Percentiles rank a stretch among this genome's conserved stretches.
These are phyloP conservation scores for Cheilosia scutellata DNA, from an alignment of 2,888 invertebrate genomes.

Conservation along the genomic window DNA sequence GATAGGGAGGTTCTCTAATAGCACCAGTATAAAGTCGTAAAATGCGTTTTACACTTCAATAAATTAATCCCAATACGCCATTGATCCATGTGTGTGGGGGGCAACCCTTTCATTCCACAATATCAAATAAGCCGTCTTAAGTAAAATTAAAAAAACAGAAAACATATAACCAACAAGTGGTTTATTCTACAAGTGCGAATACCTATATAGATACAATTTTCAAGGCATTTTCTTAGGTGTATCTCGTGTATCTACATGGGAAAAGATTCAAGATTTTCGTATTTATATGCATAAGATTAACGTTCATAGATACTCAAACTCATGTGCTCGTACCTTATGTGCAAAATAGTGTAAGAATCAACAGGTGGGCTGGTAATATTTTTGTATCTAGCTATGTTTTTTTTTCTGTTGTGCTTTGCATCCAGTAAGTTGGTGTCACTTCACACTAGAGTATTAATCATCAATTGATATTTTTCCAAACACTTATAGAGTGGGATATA, in stretches of 20 bases:
- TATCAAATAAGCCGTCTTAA: neutral
- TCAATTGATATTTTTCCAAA: constrained; percentile 42
- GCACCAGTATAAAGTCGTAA: constrained; percentile 1
- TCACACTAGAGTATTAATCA: constrained; percentile 71
- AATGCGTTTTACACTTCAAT: constrained; percentile 22
- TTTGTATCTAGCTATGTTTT: constrained; percentile 45
- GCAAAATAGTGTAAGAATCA: constrained; percentile 64
- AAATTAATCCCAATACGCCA: neutral
- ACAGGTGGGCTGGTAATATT: constrained; percentile 71
- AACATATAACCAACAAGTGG: neutral
- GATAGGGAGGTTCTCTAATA: constrained; percentile 20
- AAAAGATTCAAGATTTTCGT: constrained; percentile 40
- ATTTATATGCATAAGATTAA: constrained; percentile 38
- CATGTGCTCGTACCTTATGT: constrained; percentile 59
- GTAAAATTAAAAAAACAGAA: neutral
- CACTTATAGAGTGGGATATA: constrained; percentile 16
- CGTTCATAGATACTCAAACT: constrained; percentile 12
- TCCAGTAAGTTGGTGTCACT: constrained; percentile 71
- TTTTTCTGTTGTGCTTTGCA: constrained; percentile 48
- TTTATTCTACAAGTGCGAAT: neutral
- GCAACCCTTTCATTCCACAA: constrained; percentile 2
- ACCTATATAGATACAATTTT: neutral
- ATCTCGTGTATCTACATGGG: constrained; percentile 39
- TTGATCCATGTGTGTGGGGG: neutral
- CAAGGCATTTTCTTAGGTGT: constrained; percentile 33